These are phyloP conservation scores for Oopsacas minuta DNA, from an alignment of 37 sponge, comb jelly and placozoan genomes.

Conservation along the genomic window DNA sequence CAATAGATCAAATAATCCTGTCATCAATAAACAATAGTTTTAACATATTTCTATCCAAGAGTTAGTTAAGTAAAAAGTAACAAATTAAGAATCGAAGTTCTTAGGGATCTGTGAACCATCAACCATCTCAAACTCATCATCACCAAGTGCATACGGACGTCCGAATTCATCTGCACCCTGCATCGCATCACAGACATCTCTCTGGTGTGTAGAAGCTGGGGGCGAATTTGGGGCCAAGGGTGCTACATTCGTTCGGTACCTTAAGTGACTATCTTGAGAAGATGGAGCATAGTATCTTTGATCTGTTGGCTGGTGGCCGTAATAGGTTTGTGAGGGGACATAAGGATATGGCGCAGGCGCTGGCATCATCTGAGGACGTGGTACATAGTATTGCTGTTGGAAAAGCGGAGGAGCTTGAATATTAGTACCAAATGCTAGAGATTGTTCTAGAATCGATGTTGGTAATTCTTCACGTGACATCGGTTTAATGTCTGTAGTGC, in stretches of 20 bases:
- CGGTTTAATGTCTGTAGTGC: neutral
- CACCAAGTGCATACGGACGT: neutral
- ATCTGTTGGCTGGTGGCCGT: neutral
- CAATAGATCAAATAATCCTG: neutral
- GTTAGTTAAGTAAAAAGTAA: neutral
- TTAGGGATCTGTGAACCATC: neutral
- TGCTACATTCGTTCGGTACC: neutral
- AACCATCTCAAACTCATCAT: conserved; percentile 8
- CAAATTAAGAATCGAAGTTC: neutral
- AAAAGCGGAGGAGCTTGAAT: neutral
- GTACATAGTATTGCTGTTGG: neutral
- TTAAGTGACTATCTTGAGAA: neutral
- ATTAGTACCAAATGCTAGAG: neutral
- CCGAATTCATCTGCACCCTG: neutral
- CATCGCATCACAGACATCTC: neutral
- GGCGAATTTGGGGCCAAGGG: neutral
- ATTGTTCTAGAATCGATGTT: neutral
- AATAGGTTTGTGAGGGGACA: neutral
- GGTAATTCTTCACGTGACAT: neutral
- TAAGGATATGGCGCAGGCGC: neutral
- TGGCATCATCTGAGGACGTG: neutral
- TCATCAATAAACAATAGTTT: neutral
- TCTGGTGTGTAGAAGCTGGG: neutral
- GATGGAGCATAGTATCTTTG: neutral
- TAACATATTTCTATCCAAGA: neutral